Evolutionary conservation across 1,140 invertebrate species (phyloP).

Genomic region (Lamellibrachia luymesi): DNA sequence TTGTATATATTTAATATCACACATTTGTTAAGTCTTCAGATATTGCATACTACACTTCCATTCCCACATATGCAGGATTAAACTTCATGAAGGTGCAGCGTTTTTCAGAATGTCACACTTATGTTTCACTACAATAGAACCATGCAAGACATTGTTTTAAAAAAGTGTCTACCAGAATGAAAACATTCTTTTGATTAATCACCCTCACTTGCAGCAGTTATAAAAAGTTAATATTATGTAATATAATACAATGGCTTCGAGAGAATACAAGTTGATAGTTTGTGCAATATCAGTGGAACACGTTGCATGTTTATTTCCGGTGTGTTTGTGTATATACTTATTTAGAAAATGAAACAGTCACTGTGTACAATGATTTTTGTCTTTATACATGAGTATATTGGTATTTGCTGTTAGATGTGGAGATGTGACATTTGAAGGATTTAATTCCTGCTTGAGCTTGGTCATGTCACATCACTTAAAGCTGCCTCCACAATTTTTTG

Average conservation of each 20-base stretch:
- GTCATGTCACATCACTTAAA: background rate
- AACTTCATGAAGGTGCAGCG: background rate
- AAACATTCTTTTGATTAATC: background rate
- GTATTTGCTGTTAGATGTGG: background rate
- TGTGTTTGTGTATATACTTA: background rate
- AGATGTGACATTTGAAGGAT: background rate
- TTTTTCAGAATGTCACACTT: background rate
- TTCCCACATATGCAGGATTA: background rate
- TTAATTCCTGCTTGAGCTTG: background rate
- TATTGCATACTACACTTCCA: background rate
- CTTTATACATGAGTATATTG: background rate
- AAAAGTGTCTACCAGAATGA: background rate
- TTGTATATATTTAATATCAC: background rate
- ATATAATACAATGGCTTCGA: background rate
- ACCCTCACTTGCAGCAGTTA: background rate
- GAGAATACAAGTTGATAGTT: background rate
- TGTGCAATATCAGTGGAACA: background rate
- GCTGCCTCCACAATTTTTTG: too few species aligned
- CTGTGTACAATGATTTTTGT: background rate
- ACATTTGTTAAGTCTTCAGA: background rate
- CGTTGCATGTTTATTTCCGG: background rate
- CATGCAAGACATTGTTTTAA: background rate
- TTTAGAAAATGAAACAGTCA: background rate
- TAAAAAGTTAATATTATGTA: background rate
- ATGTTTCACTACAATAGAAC: background rate